phyloP scores from a whole-genome alignment of 2,797 vertebrate species.

The Monodelphis domestica region DNA sequence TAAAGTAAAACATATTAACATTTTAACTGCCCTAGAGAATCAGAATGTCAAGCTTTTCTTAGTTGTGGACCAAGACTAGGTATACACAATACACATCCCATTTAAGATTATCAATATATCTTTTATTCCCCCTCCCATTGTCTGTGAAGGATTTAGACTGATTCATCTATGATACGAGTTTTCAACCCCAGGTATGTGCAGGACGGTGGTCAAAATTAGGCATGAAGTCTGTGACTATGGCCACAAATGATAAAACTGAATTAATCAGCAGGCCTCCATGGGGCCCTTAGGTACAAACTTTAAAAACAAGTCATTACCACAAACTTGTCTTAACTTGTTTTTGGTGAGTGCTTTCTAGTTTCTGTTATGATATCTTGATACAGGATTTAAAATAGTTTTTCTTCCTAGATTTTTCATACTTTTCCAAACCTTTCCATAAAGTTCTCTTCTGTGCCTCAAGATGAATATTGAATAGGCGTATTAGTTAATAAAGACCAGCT shows the following conservation, averaged over 20 bases:
- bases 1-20: conserved; percentile 61
- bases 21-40: conserved; percentile 63
- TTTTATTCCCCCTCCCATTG: conserved; percentile 45
- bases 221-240: conserved; percentile 7
- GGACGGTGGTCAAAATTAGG: conserved; percentile 26
- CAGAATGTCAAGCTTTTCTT: conserved; percentile 27
- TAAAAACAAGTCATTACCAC: conserved; percentile 21
- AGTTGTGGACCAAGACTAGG: conserved; percentile 35
- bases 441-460: background rate
- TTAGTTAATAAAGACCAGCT: background rate
- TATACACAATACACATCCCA: conserved; percentile 25
- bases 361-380: conserved; percentile 12
- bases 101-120: conserved; percentile 1
- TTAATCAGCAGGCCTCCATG: background rate
- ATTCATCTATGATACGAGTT: conserved; percentile 36
- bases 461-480: background rate
- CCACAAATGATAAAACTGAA: conserved; percentile 2
- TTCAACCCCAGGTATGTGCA: conserved; percentile 43
- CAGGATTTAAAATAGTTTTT: conserved; percentile 7
- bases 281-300: conserved; percentile 36
- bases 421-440: conserved; percentile 44
- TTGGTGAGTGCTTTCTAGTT: conserved; percentile 1
- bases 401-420: background rate
- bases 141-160: conserved; percentile 12
- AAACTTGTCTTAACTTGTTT: conserved; percentile 24